Evolutionary conservation across 2,888 invertebrate genomes (phyloP).

Genomic region (Creontiades dilutus): DNA sequence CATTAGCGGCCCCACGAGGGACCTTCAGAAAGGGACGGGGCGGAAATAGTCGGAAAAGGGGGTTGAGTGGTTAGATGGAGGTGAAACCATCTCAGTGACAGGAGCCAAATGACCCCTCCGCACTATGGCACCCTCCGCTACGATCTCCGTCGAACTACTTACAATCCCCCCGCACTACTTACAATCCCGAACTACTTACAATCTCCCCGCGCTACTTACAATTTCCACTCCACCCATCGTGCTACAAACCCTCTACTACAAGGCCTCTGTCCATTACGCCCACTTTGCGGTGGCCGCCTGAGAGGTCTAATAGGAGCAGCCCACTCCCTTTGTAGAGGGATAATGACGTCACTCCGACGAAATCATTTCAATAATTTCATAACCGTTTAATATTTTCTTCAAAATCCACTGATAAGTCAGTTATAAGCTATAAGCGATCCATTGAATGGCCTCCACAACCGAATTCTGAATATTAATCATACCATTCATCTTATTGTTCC

Average conservation of each 20-base stretch:
- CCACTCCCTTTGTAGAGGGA: neutral
- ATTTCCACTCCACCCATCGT: no score
- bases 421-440: no score
- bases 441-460: no score
- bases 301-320: conserved; percentile 10
- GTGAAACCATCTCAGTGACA: neutral
- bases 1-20: no score
- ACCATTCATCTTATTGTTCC: no score
- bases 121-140: no score
- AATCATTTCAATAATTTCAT: neutral
- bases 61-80: neutral
- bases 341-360: neutral
- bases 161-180: no score
- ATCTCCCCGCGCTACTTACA: neutral
- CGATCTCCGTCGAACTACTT: no score
- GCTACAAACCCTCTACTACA: no score
- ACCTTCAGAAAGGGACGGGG: neutral
- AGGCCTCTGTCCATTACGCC: neutral
- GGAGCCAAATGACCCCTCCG: neutral
- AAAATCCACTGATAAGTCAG: no score
- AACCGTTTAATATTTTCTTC: no score
- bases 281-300: conserved; percentile 7
- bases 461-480: no score
- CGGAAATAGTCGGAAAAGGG: neutral
- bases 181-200: neutral